These are phyloP conservation scores for Rhipidura dahli DNA, from an alignment of 2,113 vertebrate species.

Conservation along the genomic window DNA sequence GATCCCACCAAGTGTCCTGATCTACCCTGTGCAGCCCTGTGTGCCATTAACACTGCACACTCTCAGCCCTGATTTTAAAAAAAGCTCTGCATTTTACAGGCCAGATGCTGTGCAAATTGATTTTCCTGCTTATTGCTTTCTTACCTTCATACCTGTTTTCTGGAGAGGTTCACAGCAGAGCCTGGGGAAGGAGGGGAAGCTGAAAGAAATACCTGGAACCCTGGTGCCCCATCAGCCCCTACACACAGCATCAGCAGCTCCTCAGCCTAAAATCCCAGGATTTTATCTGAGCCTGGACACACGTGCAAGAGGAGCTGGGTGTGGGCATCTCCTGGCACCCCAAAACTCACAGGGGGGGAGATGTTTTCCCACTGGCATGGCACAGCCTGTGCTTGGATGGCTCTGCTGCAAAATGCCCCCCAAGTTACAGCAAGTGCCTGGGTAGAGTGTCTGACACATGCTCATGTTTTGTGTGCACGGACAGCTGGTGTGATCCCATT, in stretches of 20 bases:
- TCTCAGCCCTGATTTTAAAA: not conserved
- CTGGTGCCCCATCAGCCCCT: not conserved
- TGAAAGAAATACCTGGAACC: not conserved
- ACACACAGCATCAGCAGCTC: not conserved
- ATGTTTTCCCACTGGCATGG: not conserved
- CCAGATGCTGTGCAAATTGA: not conserved
- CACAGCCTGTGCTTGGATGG: not conserved
- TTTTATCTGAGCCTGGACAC: not conserved
- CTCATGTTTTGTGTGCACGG: not conserved
- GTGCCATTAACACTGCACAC: fast-evolving
- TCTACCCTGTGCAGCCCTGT: fast-evolving
- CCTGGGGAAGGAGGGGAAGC: not conserved
- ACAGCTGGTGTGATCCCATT: slow-evolving; percentile 34
- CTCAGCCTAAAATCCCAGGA: not conserved
- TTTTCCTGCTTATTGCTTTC: not conserved
- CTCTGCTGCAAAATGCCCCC: not conserved
- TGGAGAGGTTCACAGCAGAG: not conserved
- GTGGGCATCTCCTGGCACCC: not conserved
- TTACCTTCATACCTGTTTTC: not conserved
- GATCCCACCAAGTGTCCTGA: fast-evolving
- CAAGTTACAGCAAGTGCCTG: not conserved
- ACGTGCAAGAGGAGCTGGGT: fast-evolving
- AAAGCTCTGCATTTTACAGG: not conserved
- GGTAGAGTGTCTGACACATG: not conserved
- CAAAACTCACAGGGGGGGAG: not conserved